These are phyloP conservation scores for Laticauda colubrina DNA, from an alignment of 2,113 vertebrate species.

Conservation along the genomic window DNA sequence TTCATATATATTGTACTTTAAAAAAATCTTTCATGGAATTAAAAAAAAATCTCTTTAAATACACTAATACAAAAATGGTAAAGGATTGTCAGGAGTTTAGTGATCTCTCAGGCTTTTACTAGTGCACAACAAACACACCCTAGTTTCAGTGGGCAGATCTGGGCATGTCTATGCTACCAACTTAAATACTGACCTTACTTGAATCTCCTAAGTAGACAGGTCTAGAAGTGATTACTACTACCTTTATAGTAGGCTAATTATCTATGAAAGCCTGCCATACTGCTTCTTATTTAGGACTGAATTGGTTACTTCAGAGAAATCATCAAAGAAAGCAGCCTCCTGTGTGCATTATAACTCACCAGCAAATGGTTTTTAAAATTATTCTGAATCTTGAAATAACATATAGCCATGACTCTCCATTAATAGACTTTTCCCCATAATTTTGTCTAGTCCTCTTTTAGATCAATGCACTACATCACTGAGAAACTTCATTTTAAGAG, in stretches of 20 bases:
- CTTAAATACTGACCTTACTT: neutral
- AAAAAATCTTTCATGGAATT: slow-evolving; percentile 65
- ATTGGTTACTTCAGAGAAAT: neutral
- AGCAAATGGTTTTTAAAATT: neutral
- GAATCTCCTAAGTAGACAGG: neutral
- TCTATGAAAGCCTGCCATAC: neutral
- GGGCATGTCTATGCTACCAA: slow-evolving; percentile 6
- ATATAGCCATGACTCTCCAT: neutral
- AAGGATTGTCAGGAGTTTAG: slow-evolving; percentile 61
- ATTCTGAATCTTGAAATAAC: neutral
- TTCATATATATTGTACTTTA: slow-evolving; percentile 60
- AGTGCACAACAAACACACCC: slow-evolving; percentile 22
- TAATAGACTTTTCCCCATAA: neutral
- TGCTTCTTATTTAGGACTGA: neutral
- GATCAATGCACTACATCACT: neutral
- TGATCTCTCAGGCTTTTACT: slow-evolving; percentile 45
- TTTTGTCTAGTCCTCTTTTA: neutral
- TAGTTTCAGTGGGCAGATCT: slow-evolving; percentile 8
- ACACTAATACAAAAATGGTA: slow-evolving; percentile 61
- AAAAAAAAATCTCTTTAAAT: slow-evolving; percentile 59
- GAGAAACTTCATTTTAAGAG: neutral
- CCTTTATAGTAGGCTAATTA: neutral
- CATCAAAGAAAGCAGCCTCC: neutral
- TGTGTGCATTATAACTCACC: neutral
- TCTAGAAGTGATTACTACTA: neutral